Evolutionary conservation across 2,888 invertebrate species (phyloP), one percentile per base, ranked within the genome.

Genomic region (Harmothoe impar): DNA sequence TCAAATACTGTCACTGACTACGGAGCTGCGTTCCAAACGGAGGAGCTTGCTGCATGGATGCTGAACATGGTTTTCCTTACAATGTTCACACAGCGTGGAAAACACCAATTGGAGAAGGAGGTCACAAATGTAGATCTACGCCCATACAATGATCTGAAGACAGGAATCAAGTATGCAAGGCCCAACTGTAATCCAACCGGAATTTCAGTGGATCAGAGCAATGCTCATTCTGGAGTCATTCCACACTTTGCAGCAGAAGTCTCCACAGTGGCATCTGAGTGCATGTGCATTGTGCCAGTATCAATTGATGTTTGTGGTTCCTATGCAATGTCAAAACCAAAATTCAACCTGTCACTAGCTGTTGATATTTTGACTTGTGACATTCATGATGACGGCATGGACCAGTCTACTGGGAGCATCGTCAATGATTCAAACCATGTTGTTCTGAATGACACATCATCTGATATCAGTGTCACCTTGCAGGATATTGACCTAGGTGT

Each of bases 1-100:
- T 25, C 25, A 25, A 54, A 56, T 29, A 20, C 5, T 12, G 86
- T 52, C 7, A 31, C 31, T 12, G 52, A 29, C 31, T 86, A 86
- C 23, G 86, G 86, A 54, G 15, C 23, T 54, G 52, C 86, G 3
- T 54, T 86, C 25, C 29, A 86, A 54, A 86, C n/a, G 7, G 86
- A 86, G 31, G 86, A 86, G 52, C 54, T 86, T 54, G 86, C 86
- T 15, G 86, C 86, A 17, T 86, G 86, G 86, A 86, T 86, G 86
- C 10, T 86, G 86, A 86, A 86, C 31, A 54, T 86, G 20, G 86
- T 86, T 86, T 20, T 86, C 29, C 86, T 86, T 1, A 86, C 86
- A 52, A 52, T 86, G 52, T 86, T 86, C 54, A 86, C 1, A 86
- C 25, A 15, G 1, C 33, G 5, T n/a, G 33, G 56, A 33, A 86